A percentile compares a stretch with the other conserved stretches of the same genome.
Conservation (phyloP, 2,797 vertebrate species). For the Hoplostethus mediterraneus region DNA sequence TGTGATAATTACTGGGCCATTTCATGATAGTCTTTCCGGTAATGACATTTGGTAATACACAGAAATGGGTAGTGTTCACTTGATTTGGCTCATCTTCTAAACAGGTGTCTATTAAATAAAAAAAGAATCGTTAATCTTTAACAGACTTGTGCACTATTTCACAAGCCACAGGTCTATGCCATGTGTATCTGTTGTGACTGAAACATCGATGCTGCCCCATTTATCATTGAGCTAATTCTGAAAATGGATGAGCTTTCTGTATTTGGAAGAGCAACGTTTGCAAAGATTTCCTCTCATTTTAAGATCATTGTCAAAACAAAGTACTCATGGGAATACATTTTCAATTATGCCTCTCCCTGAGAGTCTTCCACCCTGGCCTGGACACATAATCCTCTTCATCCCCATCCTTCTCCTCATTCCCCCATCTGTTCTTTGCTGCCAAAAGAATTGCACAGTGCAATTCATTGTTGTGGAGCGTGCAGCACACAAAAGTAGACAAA, state of each 20-base stretch:
- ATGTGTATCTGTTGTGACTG: conserved; percentile 3
- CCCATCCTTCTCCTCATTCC: conserved; percentile 23
- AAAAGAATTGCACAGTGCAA: conserved; percentile 21
- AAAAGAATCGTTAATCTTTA: no score
- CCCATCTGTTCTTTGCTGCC: conserved; percentile 40
- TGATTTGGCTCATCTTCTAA: no score
- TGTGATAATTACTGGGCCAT: no score
- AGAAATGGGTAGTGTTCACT: no score
- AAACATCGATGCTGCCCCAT: conserved; percentile 17
- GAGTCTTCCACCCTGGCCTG: not conserved
- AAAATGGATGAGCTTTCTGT: conserved; percentile 11
- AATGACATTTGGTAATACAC: no score
- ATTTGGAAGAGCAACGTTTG: conserved; percentile 29
- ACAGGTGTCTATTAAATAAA: no score
- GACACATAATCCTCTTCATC: not conserved
- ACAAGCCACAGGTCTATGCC: conserved; percentile 11
- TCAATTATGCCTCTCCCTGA: not conserved
- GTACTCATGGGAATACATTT: conserved; percentile 3
- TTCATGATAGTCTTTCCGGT: no score
- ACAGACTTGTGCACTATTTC: not conserved
- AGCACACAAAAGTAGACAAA: conserved; percentile 45
- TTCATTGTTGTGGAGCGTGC: conserved; percentile 23
- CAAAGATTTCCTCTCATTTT: conserved; percentile 36
- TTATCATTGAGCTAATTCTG: conserved; percentile 33
- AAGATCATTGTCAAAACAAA: conserved; percentile 46